phyloP scores from a whole-genome alignment of 2,888 invertebrate species.

The Digitonthophagus gazella region DNA sequence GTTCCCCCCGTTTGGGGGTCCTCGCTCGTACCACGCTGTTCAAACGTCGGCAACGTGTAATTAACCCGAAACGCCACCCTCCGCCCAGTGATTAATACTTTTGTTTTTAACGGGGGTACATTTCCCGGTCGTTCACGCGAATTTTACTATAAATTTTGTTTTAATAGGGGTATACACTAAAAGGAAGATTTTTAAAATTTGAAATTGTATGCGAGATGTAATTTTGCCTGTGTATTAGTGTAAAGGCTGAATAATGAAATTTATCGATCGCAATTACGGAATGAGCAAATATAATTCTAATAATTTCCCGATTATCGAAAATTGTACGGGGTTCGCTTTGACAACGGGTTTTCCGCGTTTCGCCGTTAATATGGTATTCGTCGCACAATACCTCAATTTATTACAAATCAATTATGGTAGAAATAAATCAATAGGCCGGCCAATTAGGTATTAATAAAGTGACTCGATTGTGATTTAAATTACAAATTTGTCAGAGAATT shows the following conservation, averaged over 20 bases:
- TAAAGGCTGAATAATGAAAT: background rate
- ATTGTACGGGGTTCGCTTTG: background rate
- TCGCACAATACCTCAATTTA: background rate
- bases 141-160: background rate
- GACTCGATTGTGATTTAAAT: slow-evolving; percentile 10
- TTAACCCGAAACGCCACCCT: slow-evolving; percentile 33
- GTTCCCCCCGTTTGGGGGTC: slow-evolving; percentile 27
- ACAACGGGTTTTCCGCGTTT: background rate
- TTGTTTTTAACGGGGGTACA: slow-evolving; percentile 36
- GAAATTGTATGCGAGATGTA: background rate
- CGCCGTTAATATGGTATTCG: background rate
- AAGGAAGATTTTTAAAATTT: background rate
- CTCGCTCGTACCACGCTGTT: slow-evolving; percentile 44
- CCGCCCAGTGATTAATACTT: slow-evolving; percentile 39
- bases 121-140: slow-evolving; percentile 25
- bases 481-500: no score
- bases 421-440: slow-evolving; percentile 11
- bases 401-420: slow-evolving; percentile 11
- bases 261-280: background rate
- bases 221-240: background rate
- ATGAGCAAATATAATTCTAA: background rate
- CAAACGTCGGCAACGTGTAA: slow-evolving; percentile 40
- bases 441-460: slow-evolving; percentile 17
- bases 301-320: background rate
- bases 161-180: no score